phyloP scores from a whole-genome alignment of 2,113 vertebrate genomes.

The Chaetura pelagica region DNA sequence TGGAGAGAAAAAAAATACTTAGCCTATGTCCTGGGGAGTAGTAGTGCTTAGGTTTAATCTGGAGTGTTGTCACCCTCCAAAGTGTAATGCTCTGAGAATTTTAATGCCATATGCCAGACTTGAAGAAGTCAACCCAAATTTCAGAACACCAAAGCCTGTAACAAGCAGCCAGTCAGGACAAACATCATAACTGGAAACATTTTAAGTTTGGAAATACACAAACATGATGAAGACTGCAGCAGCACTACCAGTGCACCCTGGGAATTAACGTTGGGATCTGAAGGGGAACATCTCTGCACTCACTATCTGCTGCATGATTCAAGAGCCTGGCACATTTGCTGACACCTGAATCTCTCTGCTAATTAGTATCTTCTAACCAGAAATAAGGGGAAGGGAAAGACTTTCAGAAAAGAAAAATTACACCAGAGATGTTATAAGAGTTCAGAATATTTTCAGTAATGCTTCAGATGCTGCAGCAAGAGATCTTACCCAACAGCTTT shows the following conservation, averaged over 20 bases:
- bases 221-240: neutral
- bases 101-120: neutral
- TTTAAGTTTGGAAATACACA: neutral
- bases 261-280: neutral
- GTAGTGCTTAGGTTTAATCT: neutral
- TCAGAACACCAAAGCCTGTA: neutral
- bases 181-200: neutral
- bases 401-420: slow-evolving; percentile 12
- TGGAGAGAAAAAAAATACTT: neutral
- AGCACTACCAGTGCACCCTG: neutral
- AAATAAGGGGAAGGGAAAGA: neutral
- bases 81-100: neutral
- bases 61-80: neutral
- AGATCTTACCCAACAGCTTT: slow-evolving; percentile 36
- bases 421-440: slow-evolving; percentile 28
- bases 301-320: neutral
- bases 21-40: neutral
- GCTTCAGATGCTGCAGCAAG: slow-evolving; percentile 27
- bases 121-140: neutral
- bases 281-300: neutral
- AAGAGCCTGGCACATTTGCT: neutral
- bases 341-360: slow-evolving; percentile 19
- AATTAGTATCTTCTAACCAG: neutral
- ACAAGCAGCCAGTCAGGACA: neutral
- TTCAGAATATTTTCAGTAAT: slow-evolving; percentile 30